A percentile compares a stretch with the other conserved stretches of the same genome.
Conservation (phyloP, 1,140 invertebrate genomes). For the Ectropis grisescens region DNA sequence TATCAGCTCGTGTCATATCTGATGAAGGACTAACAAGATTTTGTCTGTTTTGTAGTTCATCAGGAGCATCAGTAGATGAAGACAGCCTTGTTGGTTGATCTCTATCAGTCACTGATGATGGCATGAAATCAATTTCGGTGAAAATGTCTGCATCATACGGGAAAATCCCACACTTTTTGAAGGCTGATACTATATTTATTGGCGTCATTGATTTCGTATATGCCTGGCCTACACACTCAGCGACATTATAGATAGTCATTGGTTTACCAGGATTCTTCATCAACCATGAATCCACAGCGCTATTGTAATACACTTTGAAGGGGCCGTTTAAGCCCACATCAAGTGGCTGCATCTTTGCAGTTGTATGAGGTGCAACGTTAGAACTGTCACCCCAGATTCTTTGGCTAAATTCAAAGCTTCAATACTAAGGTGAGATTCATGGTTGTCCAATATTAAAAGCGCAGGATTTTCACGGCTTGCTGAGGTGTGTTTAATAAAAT, state of each 20-base stretch:
- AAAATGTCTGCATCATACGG: conserved; percentile 9
- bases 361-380: conserved; percentile 53
- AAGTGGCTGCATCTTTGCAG: conserved; percentile 8
- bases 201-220: conserved; percentile 12
- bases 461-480: conserved; percentile 13
- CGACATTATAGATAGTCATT: conserved; percentile 10
- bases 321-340: conserved; percentile 40
- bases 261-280: conserved; percentile 6
- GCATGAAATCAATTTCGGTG: conserved; percentile 7
- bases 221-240: conserved; percentile 7
- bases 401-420: conserved; percentile 23
- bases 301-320: conserved; percentile 34
- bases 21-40: too few relatives aligned
- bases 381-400: conserved; percentile 18
- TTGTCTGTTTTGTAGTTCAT: too few relatives aligned
- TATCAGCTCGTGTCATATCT: too few relatives aligned
- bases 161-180: conserved; percentile 13
- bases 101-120: conserved; percentile 7
- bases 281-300: conserved; percentile 10
- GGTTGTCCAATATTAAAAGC: conserved; percentile 34
- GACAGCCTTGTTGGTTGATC: neutral
- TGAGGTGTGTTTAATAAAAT: conserved; percentile 4
- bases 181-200: conserved; percentile 9
- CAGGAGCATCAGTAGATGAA: too few relatives aligned
- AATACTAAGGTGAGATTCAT: conserved; percentile 28